These are phyloP conservation scores for Pyrrhosoma nymphula DNA, from an alignment of 2,888 invertebrate species.

Conservation along the genomic window DNA sequence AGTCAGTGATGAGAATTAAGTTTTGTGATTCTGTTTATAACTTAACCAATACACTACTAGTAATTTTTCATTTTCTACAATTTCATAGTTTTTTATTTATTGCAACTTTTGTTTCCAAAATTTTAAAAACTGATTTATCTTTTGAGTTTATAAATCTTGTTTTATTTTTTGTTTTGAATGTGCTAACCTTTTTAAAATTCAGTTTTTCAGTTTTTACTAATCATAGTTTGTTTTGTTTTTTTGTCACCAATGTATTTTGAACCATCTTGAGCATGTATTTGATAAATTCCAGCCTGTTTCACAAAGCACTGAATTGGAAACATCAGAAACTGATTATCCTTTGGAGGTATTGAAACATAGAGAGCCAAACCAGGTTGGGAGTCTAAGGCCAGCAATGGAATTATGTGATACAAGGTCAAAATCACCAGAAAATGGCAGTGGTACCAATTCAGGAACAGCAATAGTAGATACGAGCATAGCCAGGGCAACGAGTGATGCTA, in stretches of 20 bases:
- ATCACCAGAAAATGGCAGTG: slow-evolving; percentile 1
- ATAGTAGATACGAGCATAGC: neutral
- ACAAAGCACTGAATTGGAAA: slow-evolving; percentile 25
- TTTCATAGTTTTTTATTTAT: no score
- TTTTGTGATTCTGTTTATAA: no score
- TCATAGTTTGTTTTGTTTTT: neutral
- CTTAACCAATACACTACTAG: no score
- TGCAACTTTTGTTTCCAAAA: no score
- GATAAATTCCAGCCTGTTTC: slow-evolving; percentile 40
- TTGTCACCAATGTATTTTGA: neutral
- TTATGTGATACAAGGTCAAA: neutral
- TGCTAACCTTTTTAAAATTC: neutral
- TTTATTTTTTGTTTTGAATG: neutral
- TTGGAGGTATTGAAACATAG: neutral
- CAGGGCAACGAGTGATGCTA: neutral
- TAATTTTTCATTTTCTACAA: neutral
- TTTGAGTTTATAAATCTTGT: neutral
- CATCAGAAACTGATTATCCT: slow-evolving; percentile 8
- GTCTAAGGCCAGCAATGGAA: neutral
- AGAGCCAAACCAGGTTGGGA: neutral
- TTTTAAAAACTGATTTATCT: no score
- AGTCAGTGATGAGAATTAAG: no score
- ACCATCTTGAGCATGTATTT: slow-evolving; percentile 51
- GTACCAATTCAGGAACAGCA: neutral
- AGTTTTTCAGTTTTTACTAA: neutral